Percentiles rank a stretch among this genome's conserved stretches.
Conservation (phyloP, 1,140 invertebrate species). For the Papilio polytes region DNA sequence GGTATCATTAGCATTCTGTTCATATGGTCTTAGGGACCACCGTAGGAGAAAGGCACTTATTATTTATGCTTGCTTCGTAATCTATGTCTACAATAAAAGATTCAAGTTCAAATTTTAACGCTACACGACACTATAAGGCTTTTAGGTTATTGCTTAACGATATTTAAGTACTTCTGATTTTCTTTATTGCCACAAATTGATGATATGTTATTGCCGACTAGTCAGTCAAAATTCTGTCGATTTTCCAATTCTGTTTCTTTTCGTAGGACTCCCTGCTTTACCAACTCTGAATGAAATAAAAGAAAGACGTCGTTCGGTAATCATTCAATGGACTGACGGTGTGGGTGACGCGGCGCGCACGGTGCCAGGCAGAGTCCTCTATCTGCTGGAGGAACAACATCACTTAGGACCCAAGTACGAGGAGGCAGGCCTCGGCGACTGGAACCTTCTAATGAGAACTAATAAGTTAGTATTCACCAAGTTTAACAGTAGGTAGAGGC, state of each 20-base stretch:
- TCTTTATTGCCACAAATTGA: no score
- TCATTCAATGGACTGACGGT: constrained; percentile 73
- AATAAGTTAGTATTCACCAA: constrained; percentile 66
- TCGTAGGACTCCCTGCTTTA: constrained; percentile 69
- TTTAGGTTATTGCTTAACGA: no score
- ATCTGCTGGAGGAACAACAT: constrained; percentile 75
- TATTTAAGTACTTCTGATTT: no score
- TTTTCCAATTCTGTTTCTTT: neutral
- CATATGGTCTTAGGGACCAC: neutral
- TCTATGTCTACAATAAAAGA: no score
- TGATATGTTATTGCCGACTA: no score
- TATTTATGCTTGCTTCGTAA: no score
- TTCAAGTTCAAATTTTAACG: no score
- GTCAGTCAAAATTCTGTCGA: neutral
- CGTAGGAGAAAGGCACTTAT: no score
- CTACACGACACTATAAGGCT: no score
- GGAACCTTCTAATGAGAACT: constrained; percentile 72
- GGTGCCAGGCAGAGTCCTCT: constrained; percentile 68
- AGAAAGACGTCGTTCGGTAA: constrained; percentile 65
- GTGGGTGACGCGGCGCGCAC: constrained; percentile 73
- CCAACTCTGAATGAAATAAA: constrained; percentile 69
- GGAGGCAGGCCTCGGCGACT: constrained; percentile 70
- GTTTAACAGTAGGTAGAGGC: no score
- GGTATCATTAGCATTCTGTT: constrained; percentile 55
- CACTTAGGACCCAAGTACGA: constrained; percentile 77